These are phyloP conservation scores for Phocoena sinus DNA, from an alignment of 2,113 vertebrate genomes.

Conservation along the genomic window DNA sequence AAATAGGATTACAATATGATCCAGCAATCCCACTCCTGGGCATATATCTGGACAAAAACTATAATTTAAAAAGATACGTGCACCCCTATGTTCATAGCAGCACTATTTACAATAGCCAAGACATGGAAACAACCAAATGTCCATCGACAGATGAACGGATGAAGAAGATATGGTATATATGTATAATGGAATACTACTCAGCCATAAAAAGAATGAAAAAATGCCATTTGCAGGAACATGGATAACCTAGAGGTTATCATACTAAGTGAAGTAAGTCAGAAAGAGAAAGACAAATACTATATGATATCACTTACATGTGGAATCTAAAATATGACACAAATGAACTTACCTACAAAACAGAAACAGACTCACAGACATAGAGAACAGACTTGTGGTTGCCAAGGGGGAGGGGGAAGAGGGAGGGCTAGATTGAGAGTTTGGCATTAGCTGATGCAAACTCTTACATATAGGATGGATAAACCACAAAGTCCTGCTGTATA, in stretches of 20 bases:
- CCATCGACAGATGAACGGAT: not conserved
- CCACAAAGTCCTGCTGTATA: not conserved
- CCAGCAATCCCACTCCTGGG: not conserved
- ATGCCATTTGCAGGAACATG: not conserved
- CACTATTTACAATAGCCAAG: not conserved
- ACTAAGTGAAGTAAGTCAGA: not conserved
- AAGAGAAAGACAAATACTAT: not conserved
- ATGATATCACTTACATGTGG: not conserved
- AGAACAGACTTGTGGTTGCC: not conserved
- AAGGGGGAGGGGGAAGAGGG: not conserved
- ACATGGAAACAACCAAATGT: not conserved
- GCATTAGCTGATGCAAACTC: not conserved
- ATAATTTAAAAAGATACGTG: not conserved
- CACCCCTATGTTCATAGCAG: not conserved
- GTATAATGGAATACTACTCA: not conserved
- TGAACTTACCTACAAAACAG: fast-evolving
- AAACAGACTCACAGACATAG: not conserved
- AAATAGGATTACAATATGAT: not conserved
- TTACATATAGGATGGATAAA: not conserved
- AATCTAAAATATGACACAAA: not conserved
- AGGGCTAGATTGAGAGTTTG: not conserved
- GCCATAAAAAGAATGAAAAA: not conserved
- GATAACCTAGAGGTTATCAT: not conserved
- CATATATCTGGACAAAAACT: not conserved
- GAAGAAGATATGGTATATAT: not conserved